These are phyloP conservation scores for Timema cristinae DNA, from an alignment of 2,888 invertebrate species.

Conservation along the genomic window DNA sequence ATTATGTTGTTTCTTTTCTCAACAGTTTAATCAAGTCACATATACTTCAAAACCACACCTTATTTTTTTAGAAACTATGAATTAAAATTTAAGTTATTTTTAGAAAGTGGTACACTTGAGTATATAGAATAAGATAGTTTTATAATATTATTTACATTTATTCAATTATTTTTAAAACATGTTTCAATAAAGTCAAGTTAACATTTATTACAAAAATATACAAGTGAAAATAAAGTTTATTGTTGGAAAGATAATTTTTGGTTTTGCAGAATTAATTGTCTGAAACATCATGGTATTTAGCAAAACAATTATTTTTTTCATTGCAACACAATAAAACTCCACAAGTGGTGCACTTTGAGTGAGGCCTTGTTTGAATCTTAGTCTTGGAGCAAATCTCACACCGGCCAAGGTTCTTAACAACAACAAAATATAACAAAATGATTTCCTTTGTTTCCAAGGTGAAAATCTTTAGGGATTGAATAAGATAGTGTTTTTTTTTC, in stretches of 20 bases:
- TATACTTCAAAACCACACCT: not conserved
- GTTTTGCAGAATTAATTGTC: not conserved
- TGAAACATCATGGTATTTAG: constrained; percentile 2
- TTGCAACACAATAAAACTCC: constrained; percentile 5
- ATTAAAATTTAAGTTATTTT: not conserved
- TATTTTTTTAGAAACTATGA: not conserved
- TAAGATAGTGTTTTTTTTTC: no score
- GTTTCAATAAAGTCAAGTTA: no score
- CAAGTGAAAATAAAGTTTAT: no score
- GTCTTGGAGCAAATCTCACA: constrained; percentile 9
- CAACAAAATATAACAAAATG: not conserved
- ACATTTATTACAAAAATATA: no score
- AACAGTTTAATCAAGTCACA: not conserved
- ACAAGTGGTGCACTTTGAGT: constrained; percentile 8
- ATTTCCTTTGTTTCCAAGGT: not conserved
- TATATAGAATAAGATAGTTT: not conserved
- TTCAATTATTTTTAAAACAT: no score
- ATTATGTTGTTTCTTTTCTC: not conserved
- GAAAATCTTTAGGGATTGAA: constrained; percentile 4
- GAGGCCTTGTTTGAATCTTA: not conserved
- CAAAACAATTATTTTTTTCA: constrained; percentile 8
- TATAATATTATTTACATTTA: no score
- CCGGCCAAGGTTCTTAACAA: not conserved
- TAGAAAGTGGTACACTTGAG: not conserved
- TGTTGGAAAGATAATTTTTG: no score